Evolutionary conservation across 2,797 vertebrate genomes (phyloP).

Genomic region (Linurgus olivaceus): DNA sequence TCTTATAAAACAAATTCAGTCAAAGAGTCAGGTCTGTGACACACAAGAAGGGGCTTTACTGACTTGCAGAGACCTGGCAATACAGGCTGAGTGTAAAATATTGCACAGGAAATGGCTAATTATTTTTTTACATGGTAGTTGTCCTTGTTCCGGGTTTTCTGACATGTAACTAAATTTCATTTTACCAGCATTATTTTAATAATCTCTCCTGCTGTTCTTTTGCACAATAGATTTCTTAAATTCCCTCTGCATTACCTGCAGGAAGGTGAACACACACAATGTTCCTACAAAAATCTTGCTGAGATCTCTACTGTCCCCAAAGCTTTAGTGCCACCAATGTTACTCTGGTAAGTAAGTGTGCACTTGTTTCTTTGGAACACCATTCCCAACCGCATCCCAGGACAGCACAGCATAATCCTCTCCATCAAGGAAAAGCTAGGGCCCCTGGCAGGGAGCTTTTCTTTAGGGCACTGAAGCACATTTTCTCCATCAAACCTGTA

Average conservation of each 20-base stretch:
- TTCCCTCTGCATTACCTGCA: not conserved
- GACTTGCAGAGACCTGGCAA: not conserved
- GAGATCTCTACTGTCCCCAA: not conserved
- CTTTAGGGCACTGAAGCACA: too few relatives aligned
- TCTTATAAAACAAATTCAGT: not conserved
- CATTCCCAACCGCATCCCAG: not conserved
- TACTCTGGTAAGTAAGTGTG: not conserved
- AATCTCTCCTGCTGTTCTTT: not conserved
- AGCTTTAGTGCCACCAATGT: not conserved
- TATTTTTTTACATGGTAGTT: not conserved
- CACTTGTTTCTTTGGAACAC: not conserved
- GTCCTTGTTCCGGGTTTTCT: not conserved
- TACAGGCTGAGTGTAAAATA: not conserved
- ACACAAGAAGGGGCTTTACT: not conserved
- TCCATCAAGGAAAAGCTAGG: too few relatives aligned
- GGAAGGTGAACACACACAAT: not conserved
- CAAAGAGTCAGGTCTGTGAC: not conserved
- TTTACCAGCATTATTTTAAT: not conserved
- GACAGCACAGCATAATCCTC: not conserved
- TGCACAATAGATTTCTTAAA: not conserved
- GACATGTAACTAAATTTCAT: not conserved
- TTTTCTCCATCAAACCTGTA: too few relatives aligned
- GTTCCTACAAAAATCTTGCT: not conserved
- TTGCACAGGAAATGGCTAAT: not conserved
- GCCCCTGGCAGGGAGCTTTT: too few relatives aligned